phyloP scores from a whole-genome alignment of 2,888 invertebrate genomes.

The Dasysyrphus tricinctus region DNA sequence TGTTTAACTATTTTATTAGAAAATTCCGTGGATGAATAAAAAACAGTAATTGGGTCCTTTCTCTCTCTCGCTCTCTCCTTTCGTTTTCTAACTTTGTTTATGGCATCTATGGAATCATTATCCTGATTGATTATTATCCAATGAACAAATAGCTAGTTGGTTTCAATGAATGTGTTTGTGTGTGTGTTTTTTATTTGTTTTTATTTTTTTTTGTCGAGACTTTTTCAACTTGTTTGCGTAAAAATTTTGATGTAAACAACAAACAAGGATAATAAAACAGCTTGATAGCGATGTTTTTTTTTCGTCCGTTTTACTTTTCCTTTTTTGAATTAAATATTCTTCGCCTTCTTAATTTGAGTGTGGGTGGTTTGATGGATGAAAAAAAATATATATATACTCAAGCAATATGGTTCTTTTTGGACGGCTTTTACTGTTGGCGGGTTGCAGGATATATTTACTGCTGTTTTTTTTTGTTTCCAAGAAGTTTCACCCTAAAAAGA shows the following conservation, averaged over 20 bases:
- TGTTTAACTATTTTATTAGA: constrained; percentile 23
- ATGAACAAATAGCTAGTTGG: constrained; percentile 55
- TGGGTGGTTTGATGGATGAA: constrained; percentile 22
- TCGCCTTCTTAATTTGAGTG: not conserved
- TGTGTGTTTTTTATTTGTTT: constrained; percentile 12
- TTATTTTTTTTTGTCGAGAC: constrained; percentile 15
- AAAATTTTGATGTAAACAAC: constrained; percentile 68
- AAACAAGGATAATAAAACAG: constrained; percentile 72
- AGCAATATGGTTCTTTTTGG: constrained; percentile 54
- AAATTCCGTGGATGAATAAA: constrained; percentile 46
- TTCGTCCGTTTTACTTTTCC: constrained; percentile 12
- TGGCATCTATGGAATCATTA: constrained; percentile 69
- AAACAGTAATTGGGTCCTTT: constrained; percentile 29
- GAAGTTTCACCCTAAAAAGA: constrained; percentile 60
- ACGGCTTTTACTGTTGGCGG: constrained; percentile 68
- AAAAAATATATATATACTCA: not conserved
- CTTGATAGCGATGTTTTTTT: constrained; percentile 38
- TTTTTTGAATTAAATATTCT: constrained; percentile 18
- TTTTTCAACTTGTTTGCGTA: constrained; percentile 59
- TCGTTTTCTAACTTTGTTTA: constrained; percentile 2
- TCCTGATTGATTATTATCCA: constrained; percentile 73
- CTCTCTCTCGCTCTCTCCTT: constrained; percentile 25
- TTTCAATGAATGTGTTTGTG: not conserved
- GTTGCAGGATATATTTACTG: constrained; percentile 29
- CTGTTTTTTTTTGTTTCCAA: constrained; percentile 52